Evolutionary conservation across 2,888 invertebrate species (phyloP).

Genomic region (Malthinus flaveolus): DNA sequence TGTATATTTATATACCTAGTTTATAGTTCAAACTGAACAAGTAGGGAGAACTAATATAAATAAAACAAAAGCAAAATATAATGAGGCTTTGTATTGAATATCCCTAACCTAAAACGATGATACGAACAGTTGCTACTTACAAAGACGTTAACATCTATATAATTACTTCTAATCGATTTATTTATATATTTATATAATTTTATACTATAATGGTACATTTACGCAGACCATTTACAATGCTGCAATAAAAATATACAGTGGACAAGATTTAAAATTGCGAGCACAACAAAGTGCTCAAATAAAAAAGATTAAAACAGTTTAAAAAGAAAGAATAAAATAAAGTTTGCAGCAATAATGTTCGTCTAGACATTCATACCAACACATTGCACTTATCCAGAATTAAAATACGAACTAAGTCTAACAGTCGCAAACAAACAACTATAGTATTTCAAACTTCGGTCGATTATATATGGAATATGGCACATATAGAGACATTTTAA

Average conservation of each 20-base stretch:
- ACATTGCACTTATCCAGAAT: conserved; percentile 56
- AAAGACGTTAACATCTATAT: conserved; percentile 58
- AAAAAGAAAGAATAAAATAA: conserved; percentile 15
- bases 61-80: conserved; percentile 32
- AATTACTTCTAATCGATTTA: conserved; percentile 54
- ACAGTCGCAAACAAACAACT: conserved; percentile 46
- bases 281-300: conserved; percentile 5
- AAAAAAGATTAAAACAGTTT: conserved; percentile 9
- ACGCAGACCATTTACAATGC: conserved; percentile 50
- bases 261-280: conserved; percentile 21
- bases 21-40: neutral
- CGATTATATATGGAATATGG: conserved; percentile 32
- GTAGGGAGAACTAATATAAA: conserved; percentile 5
- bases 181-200: conserved; percentile 52
- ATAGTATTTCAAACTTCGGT: conserved; percentile 34
- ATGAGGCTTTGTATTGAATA: conserved; percentile 55
- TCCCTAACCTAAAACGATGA: conserved; percentile 54
- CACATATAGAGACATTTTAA: conserved; percentile 31
- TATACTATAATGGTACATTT: conserved; percentile 50
- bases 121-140: conserved; percentile 58
- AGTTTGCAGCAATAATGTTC: conserved; percentile 21
- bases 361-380: conserved; percentile 31
- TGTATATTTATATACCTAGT: neutral
- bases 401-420: conserved; percentile 49
- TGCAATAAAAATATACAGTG: conserved; percentile 32